Conservation (phyloP, 2,797 vertebrate species). For the Spinus pinus region DNA sequence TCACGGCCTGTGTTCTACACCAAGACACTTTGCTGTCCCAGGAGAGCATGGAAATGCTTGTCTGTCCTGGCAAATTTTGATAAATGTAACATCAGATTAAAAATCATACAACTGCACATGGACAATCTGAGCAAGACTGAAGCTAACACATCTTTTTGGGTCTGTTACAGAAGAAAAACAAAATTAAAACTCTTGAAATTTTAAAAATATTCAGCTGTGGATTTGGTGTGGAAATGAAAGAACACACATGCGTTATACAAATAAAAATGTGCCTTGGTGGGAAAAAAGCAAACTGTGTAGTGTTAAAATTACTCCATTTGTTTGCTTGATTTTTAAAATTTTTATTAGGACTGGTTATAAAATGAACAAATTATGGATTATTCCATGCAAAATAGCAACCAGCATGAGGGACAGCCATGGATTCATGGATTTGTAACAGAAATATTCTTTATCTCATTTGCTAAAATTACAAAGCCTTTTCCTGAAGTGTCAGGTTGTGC, state of each 20-base stretch:
- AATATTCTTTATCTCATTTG: neutral
- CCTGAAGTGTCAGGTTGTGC: conserved; percentile 26
- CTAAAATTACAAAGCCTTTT: conserved; percentile 15
- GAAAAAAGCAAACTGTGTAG: neutral
- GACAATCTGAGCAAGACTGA: conserved; percentile 56
- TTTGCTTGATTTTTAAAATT: neutral
- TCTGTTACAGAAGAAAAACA: neutral
- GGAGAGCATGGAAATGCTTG: conserved; percentile 41
- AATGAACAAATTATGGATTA: conserved; percentile 2
- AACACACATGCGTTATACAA: neutral
- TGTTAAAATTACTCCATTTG: neutral
- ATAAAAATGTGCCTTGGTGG: neutral
- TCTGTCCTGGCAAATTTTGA: conserved; percentile 73
- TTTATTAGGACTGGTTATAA: neutral
- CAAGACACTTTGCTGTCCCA: neutral
- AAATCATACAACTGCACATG: neutral
- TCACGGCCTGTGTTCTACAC: neutral
- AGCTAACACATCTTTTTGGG: neutral
- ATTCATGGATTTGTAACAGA: neutral
- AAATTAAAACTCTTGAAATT: conserved; percentile 17
- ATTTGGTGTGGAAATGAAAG: neutral
- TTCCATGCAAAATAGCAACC: conserved; percentile 14
- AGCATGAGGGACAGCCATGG: neutral
- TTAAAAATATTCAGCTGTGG: neutral
- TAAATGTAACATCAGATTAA: conserved; percentile 69